These are phyloP conservation scores for Leptobrachium ailaonicum DNA, from an alignment of 2,113 vertebrate genomes.

Conservation along the genomic window DNA sequence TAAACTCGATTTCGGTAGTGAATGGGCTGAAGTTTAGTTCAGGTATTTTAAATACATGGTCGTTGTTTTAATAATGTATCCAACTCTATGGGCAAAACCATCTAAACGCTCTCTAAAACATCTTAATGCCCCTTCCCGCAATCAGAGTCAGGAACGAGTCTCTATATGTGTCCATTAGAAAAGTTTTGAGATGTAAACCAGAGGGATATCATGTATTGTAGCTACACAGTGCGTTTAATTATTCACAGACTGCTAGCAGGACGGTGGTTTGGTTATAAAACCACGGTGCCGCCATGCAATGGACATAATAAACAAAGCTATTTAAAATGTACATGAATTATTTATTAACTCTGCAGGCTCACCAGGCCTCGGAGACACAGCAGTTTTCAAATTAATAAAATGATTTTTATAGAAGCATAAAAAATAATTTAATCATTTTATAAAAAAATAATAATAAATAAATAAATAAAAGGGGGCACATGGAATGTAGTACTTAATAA, in stretches of 20 bases:
- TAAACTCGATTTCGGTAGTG: no score
- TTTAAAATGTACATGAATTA: constrained; percentile 61
- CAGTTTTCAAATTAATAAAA: constrained; percentile 68
- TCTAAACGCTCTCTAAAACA: no score
- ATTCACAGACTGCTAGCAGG: not conserved
- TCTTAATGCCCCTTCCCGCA: no score
- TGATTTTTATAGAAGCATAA: constrained; percentile 68
- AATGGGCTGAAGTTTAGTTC: no score
- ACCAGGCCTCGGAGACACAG: constrained; percentile 54
- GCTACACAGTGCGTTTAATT: not conserved
- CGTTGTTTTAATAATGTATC: no score
- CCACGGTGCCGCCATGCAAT: constrained; percentile 21
- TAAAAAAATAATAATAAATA: no score
- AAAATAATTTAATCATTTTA: constrained; percentile 69
- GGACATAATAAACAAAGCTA: constrained; percentile 58
- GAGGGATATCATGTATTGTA: not conserved
- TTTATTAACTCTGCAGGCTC: constrained; percentile 57
- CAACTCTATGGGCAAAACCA: no score
- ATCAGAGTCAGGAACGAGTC: no score
- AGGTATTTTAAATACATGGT: no score
- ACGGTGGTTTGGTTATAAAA: not conserved
- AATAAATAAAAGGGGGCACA: constrained; percentile 53
- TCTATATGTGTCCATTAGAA: not conserved
- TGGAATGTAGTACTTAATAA: constrained; percentile 63
- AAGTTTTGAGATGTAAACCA: not conserved